Evolutionary conservation across 1,140 invertebrate genomes (phyloP), one percentile per base, ranked within the genome.

Genomic region (Elysia chlorotica): DNA sequence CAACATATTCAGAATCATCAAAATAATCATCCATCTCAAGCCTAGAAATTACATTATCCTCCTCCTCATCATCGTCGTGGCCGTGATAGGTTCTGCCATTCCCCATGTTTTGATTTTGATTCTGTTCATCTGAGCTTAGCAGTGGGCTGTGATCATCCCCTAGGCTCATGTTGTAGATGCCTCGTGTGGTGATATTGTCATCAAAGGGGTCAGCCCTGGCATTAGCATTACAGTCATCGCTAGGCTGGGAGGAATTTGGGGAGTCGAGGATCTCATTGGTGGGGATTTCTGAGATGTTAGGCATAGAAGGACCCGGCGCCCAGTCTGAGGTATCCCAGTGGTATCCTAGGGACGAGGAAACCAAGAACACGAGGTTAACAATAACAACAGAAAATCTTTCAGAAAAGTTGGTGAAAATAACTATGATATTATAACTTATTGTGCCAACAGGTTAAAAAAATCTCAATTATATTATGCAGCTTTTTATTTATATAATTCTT

Each of bases 291-390:
- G 95, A 95, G 86, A 96, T 96, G 87, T 96, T 95, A 65, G 95
- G 94, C 79, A 96, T 89, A 73, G 94, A 78, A 28, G 78, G 78
- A 6, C 82, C 91, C 71, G 93, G 91, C 76, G 94, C 93, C 95
- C 95, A 97, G 90, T 97, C 96, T 77, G 95, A 96, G 86, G 94
- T 96, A 89, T 97, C 96, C 96, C 95, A 97, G 89, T 96, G 95
- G 89, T 97, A 97, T 85, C 93, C 93, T 91, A 78, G 28, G 59
- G 54, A 38, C 31, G 71, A 76, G 89, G 61, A 38, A 69, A 5
- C 28, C 17, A 69, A 33, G 31, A 66, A 65, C 23, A 17, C 25
- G 31, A 67, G 31, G 35, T 25, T 25, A 19, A 53, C 6, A 35
- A 67, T 41, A 31, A 67, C 3, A 53, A 28, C n/a, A 35, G 21